phyloP scores from a whole-genome alignment of 2,113 vertebrate species.

The Choloepus hoffmanni region DNA sequence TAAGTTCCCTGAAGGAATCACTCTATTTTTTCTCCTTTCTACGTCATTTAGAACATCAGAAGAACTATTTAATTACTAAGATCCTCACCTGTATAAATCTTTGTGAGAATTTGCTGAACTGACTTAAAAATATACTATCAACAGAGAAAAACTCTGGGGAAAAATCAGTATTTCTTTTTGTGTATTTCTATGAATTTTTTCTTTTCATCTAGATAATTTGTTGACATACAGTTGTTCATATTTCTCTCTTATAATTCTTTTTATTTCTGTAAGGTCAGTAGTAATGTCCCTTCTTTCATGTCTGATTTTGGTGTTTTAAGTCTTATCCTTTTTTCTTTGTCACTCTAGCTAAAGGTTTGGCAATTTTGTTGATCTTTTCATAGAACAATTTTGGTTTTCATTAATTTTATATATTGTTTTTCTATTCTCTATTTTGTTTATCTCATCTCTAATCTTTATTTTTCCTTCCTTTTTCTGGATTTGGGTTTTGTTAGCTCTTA shows the following conservation, averaged over 20 bases:
- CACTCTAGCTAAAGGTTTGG: neutral
- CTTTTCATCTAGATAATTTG: constrained; percentile 21
- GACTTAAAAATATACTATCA: neutral
- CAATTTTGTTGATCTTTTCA: neutral
- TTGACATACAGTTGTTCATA: neutral
- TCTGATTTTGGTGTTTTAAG: neutral
- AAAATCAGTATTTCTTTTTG: neutral
- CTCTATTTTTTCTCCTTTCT: constrained; percentile 48
- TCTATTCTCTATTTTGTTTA: no score
- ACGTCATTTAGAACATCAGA: constrained; percentile 19
- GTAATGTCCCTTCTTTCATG: neutral
- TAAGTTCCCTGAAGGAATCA: constrained; percentile 7
- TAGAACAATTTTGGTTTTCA: neutral
- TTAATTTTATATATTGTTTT: no score
- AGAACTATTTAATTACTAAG: neutral
- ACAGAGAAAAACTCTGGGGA: neutral
- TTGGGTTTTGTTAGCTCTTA: no score
- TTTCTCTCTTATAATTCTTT: neutral
- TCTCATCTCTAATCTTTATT: no score
- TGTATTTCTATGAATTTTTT: constrained; percentile 33
- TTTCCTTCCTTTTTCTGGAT: no score
- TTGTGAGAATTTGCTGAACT: constrained; percentile 54
- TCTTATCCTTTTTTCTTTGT: neutral
- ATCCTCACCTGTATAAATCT: constrained; percentile 25
- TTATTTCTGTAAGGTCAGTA: constrained; percentile 35